Base-by-base conservation (phyloP, 2,797 vertebrate genomes). In the Chlorospingus flavigularis region DNA sequence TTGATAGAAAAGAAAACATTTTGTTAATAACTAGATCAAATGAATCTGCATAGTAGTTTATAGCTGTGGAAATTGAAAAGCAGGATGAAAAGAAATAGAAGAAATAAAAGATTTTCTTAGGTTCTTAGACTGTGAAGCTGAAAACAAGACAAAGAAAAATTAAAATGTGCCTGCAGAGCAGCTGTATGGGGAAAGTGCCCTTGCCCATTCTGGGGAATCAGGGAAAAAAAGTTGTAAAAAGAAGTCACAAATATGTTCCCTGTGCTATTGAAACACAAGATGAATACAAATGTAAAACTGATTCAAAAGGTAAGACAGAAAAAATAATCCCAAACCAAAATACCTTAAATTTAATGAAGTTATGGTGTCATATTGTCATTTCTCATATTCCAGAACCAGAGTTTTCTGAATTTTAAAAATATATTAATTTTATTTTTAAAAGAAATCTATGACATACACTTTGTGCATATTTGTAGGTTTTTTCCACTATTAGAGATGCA, bases 271-370 rank as follows among this genome's bases (percentile, higher is more conserved):
- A 79, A 87, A 58, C 17, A 45, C 68, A 67, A 67, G 24, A 57
- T 35, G 7, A 18, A 58, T 73, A 30, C 20, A 65, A 50, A 39
- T 12, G 2, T 65, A 70, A 68, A 72, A 4, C 26, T 57, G n/a
- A 42, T 42, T 82, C 6, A 68, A 72, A 81, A 72, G 8, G 21
- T 55, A 84, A 80, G 31, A 3, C 0, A 48, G n/a, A 70, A 76
- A 73, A 26, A 2, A 6, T 0, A 4, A 14, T 30, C 20, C 35
- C 8, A 85, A 60, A 4, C 8, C 7, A 23, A 60, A 40, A 8
- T 37, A 19, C 5, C 2, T 0, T 28, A 47, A 48, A 11, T 72
- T 78, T 78, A 17, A 39, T 37, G 17, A 79, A 89, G 16, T 30
- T 70, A 2, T 33, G 42, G 13, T 40, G 21, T 47, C 9, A 8